Conservation (phyloP, 2,888 invertebrate species). For the Abrostola triplasia region DNA sequence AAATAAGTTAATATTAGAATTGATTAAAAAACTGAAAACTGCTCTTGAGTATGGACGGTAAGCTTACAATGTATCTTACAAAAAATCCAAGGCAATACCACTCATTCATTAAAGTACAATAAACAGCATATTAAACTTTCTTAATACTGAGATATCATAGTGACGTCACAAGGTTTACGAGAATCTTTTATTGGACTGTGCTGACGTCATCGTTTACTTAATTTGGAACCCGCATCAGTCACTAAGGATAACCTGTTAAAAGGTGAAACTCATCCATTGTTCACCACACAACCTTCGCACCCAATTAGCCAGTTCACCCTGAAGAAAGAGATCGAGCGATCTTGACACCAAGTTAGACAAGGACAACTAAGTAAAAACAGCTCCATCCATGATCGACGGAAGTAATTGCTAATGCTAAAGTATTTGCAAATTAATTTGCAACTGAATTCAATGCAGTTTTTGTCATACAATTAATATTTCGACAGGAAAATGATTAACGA, state of each 20-base stretch:
- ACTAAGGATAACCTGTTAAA: constrained; percentile 39
- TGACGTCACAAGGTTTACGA: background rate
- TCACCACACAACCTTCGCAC: constrained; percentile 36
- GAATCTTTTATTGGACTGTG: background rate
- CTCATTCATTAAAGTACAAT: too few relatives aligned
- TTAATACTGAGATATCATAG: background rate
- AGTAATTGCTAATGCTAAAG: constrained; percentile 21
- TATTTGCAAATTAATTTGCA: constrained; percentile 24
- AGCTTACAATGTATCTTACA: too few relatives aligned
- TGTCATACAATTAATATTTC: background rate
- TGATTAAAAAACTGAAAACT: background rate
- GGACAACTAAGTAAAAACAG: constrained; percentile 61
- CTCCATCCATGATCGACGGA: constrained; percentile 56
- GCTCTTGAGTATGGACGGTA: too few relatives aligned
- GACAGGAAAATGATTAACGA: background rate
- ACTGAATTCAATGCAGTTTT: constrained; percentile 19
- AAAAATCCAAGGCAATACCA: too few relatives aligned
- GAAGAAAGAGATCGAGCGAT: constrained; percentile 51
- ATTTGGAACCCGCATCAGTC: constrained; percentile 39
- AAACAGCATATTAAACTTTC: background rate
- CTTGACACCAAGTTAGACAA: constrained; percentile 57
- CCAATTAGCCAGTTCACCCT: constrained; percentile 48
- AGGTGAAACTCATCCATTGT: constrained; percentile 47
- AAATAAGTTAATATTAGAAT: background rate
- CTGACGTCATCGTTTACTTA: constrained; percentile 4